These are phyloP conservation scores for Lontra canadensis DNA, from an alignment of 2,113 vertebrate genomes.

Conservation along the genomic window DNA sequence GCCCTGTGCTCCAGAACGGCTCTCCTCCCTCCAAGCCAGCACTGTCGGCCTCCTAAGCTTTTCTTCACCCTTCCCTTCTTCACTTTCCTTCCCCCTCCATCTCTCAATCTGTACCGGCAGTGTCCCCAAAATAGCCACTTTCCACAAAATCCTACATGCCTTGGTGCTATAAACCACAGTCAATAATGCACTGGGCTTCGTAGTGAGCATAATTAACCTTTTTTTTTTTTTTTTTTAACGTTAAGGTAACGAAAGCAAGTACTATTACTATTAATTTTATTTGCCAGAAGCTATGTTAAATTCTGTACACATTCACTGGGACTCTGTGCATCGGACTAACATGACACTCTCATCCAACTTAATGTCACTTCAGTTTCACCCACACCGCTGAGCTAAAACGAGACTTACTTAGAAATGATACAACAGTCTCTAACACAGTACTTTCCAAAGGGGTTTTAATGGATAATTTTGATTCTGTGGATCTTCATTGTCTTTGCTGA, in stretches of 20 bases:
- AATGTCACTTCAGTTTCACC: background rate
- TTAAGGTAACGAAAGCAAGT: constrained; percentile 12
- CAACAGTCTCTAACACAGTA: background rate
- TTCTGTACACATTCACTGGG: background rate
- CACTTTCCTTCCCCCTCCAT: background rate
- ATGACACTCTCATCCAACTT: background rate
- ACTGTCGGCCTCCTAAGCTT: background rate
- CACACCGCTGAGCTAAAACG: background rate
- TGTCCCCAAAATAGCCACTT: background rate
- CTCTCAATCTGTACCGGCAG: background rate
- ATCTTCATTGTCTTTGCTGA: background rate
- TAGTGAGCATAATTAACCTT: background rate
- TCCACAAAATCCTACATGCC: background rate
- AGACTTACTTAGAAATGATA: constrained; percentile 14
- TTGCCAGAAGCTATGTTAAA: background rate
- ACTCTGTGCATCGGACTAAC: background rate
- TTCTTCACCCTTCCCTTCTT: background rate
- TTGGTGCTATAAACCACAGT: background rate
- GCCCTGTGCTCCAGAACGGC: background rate
- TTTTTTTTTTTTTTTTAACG: background rate
- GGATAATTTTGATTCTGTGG: background rate
- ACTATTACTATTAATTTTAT: background rate
- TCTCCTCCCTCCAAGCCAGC: background rate
- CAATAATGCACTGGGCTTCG: background rate
- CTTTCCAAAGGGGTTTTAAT: background rate